Evolutionary conservation across 2,113 vertebrate genomes (phyloP), one percentile per base, ranked within the genome.

Genomic region (Acrocephalus arundinaceus): DNA sequence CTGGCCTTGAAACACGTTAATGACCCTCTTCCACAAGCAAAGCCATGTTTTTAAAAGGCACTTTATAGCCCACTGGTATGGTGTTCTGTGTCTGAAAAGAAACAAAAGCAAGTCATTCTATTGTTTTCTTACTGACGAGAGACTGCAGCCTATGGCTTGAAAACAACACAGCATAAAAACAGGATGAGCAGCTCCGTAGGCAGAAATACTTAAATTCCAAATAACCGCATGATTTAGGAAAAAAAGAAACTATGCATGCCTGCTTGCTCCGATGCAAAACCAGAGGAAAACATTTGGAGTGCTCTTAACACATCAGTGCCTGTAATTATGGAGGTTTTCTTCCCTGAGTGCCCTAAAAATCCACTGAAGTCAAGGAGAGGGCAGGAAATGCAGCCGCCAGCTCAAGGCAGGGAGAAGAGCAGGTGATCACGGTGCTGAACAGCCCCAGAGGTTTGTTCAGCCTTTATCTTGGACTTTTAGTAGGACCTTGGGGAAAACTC

Each of bases 201-300:
- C 82, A 95, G 88, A 88, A 95, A 75, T 84, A 78, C 85, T 78
- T 48, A 41, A 87, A 84, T 95, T 94, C 92, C 86, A 87, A 61
- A 87, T 67, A 93, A 82, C 93, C 46, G 1, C 72, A 25, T 31
- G 76, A 75, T 85, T 91, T 54, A 74, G 75, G 67, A 30, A 33
- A 81, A 84, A 85, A 78, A 73, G 19, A 88, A 87, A 27, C 91
- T 9, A 12, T 65, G 80, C 72, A 5, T 48, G 33, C 30, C 89
- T 92, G 57, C 71, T 77, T 71, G 51, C 39, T 62, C 13, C 2
- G 0, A 24, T 65, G 93, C 41, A 76, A 96, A 96, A 81, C 39
- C 78, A 86, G 55, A 85, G 80, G 18, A 87, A 84, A 81, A 83
- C 76, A 46, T 89, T 62, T 93, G 71, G 80, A 93, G 65, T 48